Evolutionary conservation across 2,888 invertebrate species (phyloP), one percentile per base, ranked within the genome.

Genomic region (Ctena decussata): DNA sequence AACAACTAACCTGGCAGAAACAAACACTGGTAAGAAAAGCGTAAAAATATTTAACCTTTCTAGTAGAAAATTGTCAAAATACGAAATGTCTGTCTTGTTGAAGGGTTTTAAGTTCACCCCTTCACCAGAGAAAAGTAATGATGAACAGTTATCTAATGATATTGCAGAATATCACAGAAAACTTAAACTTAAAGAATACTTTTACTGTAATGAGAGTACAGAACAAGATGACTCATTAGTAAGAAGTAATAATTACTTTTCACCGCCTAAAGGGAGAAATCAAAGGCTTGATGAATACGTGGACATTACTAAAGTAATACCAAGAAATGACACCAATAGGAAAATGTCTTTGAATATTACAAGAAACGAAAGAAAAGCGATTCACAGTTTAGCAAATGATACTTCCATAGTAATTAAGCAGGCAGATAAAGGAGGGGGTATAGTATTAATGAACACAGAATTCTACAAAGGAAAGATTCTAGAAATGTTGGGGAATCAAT

Each of bases 151-250:
- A 21, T 8, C 24, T 27, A 60, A 60, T 60, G 60, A 60, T 18
- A 60, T 60, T 27, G 27, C 60, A 27, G 60, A 60, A 60, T 60
- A 27, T 27, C 60, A 60, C 30, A 27, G 60, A 30, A 60, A 27
- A 30, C 5, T 24, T 11, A 60, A 30, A 30, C 18, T 53, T 5
- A 53, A 53, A n/a, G 53, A 53, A 53, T 53, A 53, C 21, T 53
- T 53, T 53, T 53, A 15, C n/a, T 8, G 21, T 15, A 53, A 53
- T n/a, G 53, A 53, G n/a, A n/a, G n/a, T n/a, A n/a, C n/a, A n/a
- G n/a, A n/a, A 30, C 60, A 60, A 60, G 60, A 60, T 60, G 60
- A 60, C 60, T 60, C 60, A 6, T 30, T 60, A n/a, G n/a, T n/a
- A n/a, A 30, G 60, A 27, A 30, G 27, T 6, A 60, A 60, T 6